Conservation (phyloP, 2,888 invertebrate species). For the Tortrix viridana region DNA sequence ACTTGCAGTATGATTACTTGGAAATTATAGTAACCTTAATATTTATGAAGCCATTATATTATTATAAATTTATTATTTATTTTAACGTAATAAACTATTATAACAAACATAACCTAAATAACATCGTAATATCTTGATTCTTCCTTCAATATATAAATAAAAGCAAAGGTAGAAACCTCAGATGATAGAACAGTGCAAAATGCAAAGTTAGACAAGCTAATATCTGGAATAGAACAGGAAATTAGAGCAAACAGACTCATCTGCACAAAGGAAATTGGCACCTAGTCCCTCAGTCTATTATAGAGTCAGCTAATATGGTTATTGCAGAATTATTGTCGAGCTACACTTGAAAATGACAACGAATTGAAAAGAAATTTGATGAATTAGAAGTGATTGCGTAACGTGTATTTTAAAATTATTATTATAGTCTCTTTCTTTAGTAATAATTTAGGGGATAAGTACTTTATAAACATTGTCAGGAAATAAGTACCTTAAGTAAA, state of each 20-base stretch:
- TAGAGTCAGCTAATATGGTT: constrained; percentile 30
- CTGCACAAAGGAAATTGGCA: constrained; percentile 69
- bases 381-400: neutral
- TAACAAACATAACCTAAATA: no score
- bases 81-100: no score
- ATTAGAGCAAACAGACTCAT: constrained; percentile 63
- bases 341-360: constrained; percentile 8
- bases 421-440: no score
- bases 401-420: neutral
- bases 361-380: neutral
- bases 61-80: no score
- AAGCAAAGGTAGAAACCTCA: constrained; percentile 18
- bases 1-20: no score
- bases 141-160: neutral
- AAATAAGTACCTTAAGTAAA: no score
- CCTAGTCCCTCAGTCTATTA: constrained; percentile 35
- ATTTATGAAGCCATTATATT: no score
- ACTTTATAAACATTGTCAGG: no score
- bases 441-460: no score
- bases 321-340: constrained; percentile 25
- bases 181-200: constrained; percentile 25
- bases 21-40: no score
- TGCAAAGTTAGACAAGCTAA: constrained; percentile 32
- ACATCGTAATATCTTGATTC: neutral
- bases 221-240: constrained; percentile 60